phyloP scores from a whole-genome alignment of 30 jellyfish, hydroid and myxozoan genomes.

The Cassiopea andromeda region DNA sequence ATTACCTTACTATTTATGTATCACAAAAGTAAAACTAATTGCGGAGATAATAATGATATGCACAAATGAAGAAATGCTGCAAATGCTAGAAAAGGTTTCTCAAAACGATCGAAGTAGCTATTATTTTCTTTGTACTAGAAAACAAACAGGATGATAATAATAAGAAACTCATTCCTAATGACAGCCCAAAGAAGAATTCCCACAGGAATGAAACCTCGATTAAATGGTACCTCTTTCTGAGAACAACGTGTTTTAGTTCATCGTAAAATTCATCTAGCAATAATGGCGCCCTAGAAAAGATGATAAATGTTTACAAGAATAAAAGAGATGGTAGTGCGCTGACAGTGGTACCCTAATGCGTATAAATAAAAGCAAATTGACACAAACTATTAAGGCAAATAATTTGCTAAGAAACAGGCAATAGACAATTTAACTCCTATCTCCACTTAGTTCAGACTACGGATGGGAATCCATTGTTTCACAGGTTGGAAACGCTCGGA shows the following conservation, averaged over 20 bases:
- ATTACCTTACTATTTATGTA: no score
- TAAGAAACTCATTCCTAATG: neutral
- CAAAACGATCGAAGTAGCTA: no score
- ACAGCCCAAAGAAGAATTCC: neutral
- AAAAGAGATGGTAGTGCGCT: neutral
- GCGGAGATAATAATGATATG: no score
- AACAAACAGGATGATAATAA: neutral
- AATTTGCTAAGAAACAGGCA: no score
- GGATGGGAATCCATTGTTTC: no score
- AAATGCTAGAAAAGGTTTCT: no score
- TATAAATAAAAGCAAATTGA: neutral
- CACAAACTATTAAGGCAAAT: neutral
- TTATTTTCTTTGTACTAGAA: no score
- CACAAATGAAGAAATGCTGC: no score
- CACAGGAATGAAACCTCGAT: neutral
- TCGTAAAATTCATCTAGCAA: slow-evolving; percentile 43
- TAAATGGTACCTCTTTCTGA: slow-evolving; percentile 47
- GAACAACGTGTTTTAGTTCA: slow-evolving; percentile 63
- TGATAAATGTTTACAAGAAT: neutral
- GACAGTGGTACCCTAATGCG: neutral
- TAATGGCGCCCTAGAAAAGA: slow-evolving; percentile 23
- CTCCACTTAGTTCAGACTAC: no score
- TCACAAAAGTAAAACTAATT: no score
- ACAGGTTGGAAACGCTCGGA: no score
- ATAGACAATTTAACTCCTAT: no score